Evolutionary conservation across 2,113 vertebrate genomes (phyloP).

Genomic region (Orycteropus afer): DNA sequence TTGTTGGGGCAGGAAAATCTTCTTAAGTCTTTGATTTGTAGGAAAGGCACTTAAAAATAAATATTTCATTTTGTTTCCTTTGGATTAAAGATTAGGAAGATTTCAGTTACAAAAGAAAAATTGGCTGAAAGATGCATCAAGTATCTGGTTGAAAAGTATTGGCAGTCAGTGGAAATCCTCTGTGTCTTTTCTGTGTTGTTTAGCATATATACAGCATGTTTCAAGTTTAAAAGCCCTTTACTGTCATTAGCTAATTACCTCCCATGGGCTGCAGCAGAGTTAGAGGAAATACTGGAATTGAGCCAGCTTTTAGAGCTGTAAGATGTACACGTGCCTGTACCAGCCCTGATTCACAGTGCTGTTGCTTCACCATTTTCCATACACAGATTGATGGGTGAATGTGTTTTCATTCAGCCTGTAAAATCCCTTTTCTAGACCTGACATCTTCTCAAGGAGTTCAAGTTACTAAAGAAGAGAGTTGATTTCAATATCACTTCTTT

Average conservation of each 20-base stretch:
- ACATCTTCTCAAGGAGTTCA: conserved; percentile 30
- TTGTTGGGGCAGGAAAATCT: neutral
- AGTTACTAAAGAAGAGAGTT: conserved; percentile 29
- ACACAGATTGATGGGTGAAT: neutral
- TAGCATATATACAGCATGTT: conserved; percentile 62
- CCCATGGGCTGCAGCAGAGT: conserved; percentile 45
- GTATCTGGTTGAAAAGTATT: conserved; percentile 36
- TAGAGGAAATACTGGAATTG: conserved; percentile 25
- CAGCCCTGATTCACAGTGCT: neutral
- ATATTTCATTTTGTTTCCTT: conserved; percentile 15
- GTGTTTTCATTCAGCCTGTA: neutral
- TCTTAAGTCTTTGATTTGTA: conserved; percentile 46
- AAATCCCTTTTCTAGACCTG: neutral
- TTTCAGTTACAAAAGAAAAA: conserved; percentile 59
- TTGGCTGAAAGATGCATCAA: conserved; percentile 14
- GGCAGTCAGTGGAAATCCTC: conserved; percentile 50
- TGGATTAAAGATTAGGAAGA: conserved; percentile 51
- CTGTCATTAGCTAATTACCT: conserved; percentile 75
- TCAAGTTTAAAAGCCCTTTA: conserved; percentile 65
- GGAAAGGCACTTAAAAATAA: neutral
- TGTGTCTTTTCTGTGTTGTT: conserved; percentile 59
- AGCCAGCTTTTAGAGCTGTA: conserved; percentile 38
- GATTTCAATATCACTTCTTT: neutral
- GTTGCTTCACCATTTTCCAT: neutral
- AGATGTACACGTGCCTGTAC: neutral